Conservation (phyloP, 2,797 vertebrate genomes). For the Balearica regulorum region DNA sequence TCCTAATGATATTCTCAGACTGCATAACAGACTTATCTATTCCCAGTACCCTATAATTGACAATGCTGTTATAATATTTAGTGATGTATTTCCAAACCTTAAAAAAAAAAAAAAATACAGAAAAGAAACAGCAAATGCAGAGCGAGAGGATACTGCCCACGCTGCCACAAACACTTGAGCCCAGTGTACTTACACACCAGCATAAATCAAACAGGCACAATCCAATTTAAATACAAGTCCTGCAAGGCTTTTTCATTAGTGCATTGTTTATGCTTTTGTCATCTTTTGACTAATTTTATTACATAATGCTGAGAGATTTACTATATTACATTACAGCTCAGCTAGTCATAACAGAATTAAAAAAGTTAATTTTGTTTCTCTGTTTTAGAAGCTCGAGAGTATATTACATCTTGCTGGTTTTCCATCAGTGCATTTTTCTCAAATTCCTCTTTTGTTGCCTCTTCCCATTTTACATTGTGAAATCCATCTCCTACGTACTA, state of each 20-base stretch:
- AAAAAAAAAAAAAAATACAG: neutral
- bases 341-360: conserved; percentile 27
- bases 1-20: neutral
- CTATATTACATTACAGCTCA: neutral
- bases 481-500: neutral
- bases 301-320: conserved; percentile 41
- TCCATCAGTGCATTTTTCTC: neutral
- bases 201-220: conserved; percentile 48
- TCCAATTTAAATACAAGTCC: conserved; percentile 34
- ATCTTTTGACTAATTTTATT: conserved; percentile 57
- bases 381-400: neutral
- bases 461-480: neutral
- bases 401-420: neutral
- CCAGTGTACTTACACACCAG: neutral
- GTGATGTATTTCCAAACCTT: neutral
- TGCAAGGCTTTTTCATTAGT: conserved; percentile 54
- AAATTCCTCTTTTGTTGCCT: neutral
- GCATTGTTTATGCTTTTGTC: conserved; percentile 45
- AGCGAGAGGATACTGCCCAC: neutral
- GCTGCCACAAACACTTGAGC: neutral
- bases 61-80: neutral
- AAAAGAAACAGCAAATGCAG: neutral
- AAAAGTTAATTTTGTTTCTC: conserved; percentile 37
- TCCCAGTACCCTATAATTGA: neutral
- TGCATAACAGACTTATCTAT: neutral